Evolutionary conservation across 2,888 invertebrate species (phyloP), one percentile per base, ranked within the genome.

Genomic region (Oeneis ivallda): DNA sequence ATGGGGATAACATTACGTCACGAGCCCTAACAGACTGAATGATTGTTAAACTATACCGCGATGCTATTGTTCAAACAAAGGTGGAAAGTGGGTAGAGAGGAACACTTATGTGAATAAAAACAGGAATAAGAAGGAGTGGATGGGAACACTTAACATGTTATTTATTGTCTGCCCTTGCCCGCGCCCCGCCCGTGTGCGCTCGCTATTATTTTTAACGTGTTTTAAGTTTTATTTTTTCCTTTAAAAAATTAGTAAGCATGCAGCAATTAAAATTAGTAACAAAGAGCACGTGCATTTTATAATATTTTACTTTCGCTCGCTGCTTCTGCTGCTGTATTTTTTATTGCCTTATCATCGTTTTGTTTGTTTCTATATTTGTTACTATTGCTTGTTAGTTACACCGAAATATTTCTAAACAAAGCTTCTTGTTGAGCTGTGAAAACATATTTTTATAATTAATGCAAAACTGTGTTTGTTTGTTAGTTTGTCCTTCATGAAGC

Each of bases 71-170:
- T 49, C 49, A 26, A 50, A 50, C 49, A 50, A 50, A 50, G 49
- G 49, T 19, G 49, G 11, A 11, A 50, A 19, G 26, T 26, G 19
- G 49, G 49, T 15, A 26, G 11, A 50, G 49, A 50, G 19, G 19
- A 50, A 50, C 5, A 19, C 19, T 50, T 8, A 37, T 1, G 7
- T 13, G 49, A 50, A 50, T 26, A 26, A 50, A 49, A 50, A 50
- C 49, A 50, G 49, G 26, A 26, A 50, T 26, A 26, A 50, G 49
- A 11, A 50, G 49, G 49, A 19, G 49, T 50, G 49, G 11, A 26
- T 50, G 10, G 19, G 26, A 2, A 26, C 26, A 26, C 49, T 50
- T 50, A 13, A 10, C 10, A 11, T 50, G 49, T 19, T 26, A 50
- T 50, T 50, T 26, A 50, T 26, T 50, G 49, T 6, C 11, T 7